Evolutionary conservation across 2,113 vertebrate genomes (phyloP), one percentile per base, ranked within the genome.

Genomic region (Bujurquina vittata): DNA sequence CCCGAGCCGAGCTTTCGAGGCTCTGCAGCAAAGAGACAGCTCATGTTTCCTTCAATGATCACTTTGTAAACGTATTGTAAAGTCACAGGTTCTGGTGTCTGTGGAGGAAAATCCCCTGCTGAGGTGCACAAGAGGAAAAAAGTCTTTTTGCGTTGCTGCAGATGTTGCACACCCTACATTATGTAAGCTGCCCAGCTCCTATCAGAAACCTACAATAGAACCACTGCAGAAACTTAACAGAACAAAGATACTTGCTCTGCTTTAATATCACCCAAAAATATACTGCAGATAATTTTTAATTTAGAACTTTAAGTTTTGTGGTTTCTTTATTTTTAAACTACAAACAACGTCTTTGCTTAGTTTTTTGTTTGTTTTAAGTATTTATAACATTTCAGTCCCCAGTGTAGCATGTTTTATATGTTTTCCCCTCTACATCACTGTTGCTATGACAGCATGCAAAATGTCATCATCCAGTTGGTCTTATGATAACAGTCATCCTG

Each of bases 391-490:
- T 83, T 85, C 52, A 61, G 1, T 46, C 59, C 55, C 54, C 46
- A 22, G 29, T 86, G 40, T 52, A 7, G 89, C 87, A 92, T 92
- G 90, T 77, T 65, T 86, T 58, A 4, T 79, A 23, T 81, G 49
- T 87, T 54, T 67, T 73, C 43, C 10, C 81, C 63, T 74, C 31
- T 75, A 10, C 26, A 78, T 80, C 75, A 84, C 81, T 78, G 54
- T 83, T 67, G 3, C 23, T 54, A 80, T 84, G 80, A 74, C 73
- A 40, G 91, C 91, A 91, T 91, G 92, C 49, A 72, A 61, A 72
- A 33, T 52, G 43, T 80, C 75, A 63, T 81, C 77, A 29, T 61
- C 23, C 82, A 55, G 37, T 57, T 20, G 7, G 23, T 33, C 40
- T 57, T 10, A 37, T 80, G 52, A 79, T 80, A 29, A 46, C 43